A percentile compares a stretch with the other conserved stretches of the same genome.
These are phyloP conservation scores for Ochropleura plecta DNA, from an alignment of 2,888 invertebrate species.

Conservation along the genomic window DNA sequence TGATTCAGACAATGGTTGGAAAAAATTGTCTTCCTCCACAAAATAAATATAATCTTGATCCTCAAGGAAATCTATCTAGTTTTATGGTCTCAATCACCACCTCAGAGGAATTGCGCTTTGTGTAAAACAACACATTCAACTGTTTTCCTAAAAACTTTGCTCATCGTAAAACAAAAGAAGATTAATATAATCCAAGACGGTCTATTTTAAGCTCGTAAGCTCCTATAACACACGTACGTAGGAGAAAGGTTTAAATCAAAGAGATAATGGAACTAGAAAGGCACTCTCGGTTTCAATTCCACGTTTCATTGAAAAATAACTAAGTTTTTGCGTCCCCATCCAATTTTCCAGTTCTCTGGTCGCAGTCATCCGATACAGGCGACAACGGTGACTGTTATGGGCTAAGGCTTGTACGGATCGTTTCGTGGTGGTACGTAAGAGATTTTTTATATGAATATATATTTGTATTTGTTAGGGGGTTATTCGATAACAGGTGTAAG, in stretches of 20 bases:
- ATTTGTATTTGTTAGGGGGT: background rate
- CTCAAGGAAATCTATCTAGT: too few species aligned
- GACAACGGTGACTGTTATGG: constrained; percentile 26
- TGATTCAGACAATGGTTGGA: too few species aligned
- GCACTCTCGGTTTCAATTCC: constrained; percentile 66
- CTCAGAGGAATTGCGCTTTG: too few species aligned
- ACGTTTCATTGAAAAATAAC: constrained; percentile 72
- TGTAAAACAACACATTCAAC: background rate
- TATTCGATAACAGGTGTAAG: background rate
- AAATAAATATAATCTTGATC: too few species aligned
- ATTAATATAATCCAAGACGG: constrained; percentile 11
- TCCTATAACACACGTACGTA: constrained; percentile 14
- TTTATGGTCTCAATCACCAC: too few species aligned
- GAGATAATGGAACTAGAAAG: constrained; percentile 60
- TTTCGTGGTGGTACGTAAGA: background rate
- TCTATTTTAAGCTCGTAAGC: constrained; percentile 41
- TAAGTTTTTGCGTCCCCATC: constrained; percentile 63
- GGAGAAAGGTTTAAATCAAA: constrained; percentile 60
- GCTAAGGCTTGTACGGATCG: constrained; percentile 1
- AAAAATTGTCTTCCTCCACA: too few species aligned
- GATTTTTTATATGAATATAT: too few species aligned
- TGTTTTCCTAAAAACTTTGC: background rate
- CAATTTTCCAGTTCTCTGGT: constrained; percentile 74
- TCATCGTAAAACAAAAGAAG: background rate
- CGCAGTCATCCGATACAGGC: constrained; percentile 62